Base-by-base conservation (phyloP, 2,113 vertebrate species). In the Grallaria varia region DNA sequence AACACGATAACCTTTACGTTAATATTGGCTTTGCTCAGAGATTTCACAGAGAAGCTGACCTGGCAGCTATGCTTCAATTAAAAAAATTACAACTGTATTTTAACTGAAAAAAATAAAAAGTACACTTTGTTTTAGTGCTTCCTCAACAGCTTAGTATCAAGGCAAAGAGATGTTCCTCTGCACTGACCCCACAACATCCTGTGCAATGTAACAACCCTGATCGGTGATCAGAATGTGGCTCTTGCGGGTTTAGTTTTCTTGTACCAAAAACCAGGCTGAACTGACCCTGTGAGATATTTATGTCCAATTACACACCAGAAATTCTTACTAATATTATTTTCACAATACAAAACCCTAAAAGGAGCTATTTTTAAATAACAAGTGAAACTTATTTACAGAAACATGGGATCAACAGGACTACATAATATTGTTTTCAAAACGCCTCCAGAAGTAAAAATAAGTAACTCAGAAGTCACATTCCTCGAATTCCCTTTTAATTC, bases 401-500 rank as follows among this genome's bases (percentile, higher is more conserved):
- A 84, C 4, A 8, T 4, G 37, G 40, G 42, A 33, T 95, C 78
- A 93, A 88, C 47, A 81, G 66, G 91, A 45, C 71, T 64, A 90
- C 63, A 59, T 87, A 89, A 90, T 47, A 85, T 40, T 85, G 78
- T 73, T 95, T 93, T 67, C 45, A 90, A 84, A 94, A 86, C 91
- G 66, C 53, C 89, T 73, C 96, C 67, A 93, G 92, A 93, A 73
- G 84, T 85, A 97, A 95, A 98, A 97, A 98, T 83, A 97, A 98
- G 67, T 95, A 95, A 96, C 92, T 96, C 84, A 64, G 90, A 89
- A 96, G 74, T 95, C 76, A 95, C 98, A 99, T 99, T 99, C 98
- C 97, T 98, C 95, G 98, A 98, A 99, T 99, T 98, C 98, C 97
- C 97, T 89, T 89, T 97, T 99, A 99, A 99, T 98, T 98, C 98